phyloP scores from a whole-genome alignment of 2,113 vertebrate species.

The Ranitomeya imitator region DNA sequence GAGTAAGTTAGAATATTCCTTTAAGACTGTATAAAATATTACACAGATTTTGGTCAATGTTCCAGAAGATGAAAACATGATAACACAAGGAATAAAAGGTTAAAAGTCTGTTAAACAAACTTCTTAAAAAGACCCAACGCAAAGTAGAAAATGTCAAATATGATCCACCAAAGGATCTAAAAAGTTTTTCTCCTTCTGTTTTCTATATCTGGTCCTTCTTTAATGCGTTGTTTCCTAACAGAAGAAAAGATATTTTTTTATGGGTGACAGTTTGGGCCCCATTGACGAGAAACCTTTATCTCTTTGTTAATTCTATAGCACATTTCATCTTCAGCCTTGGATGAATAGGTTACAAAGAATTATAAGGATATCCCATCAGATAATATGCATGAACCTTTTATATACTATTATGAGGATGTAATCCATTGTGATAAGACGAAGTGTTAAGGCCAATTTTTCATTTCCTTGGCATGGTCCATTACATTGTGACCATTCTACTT shows the following conservation, averaged over 20 bases:
- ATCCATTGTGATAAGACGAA: constrained; percentile 76
- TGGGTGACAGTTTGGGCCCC: constrained; percentile 68
- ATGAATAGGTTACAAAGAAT: constrained; percentile 71
- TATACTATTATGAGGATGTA: constrained; percentile 74
- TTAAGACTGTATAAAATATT: constrained; percentile 68
- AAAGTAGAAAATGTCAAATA: constrained; percentile 71
- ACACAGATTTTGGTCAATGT: constrained; percentile 70
- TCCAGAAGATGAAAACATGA: constrained; percentile 73
- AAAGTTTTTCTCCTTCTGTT: constrained; percentile 70
- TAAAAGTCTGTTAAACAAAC: constrained; percentile 70
- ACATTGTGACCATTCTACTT: constrained; percentile 76
- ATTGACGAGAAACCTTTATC: constrained; percentile 73
- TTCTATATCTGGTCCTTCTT: constrained; percentile 70
- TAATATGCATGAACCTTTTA: constrained; percentile 76
- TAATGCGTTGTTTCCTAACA: constrained; percentile 72
- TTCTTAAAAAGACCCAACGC: constrained; percentile 71
- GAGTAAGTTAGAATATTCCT: constrained; percentile 66
- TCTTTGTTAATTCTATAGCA: constrained; percentile 74
- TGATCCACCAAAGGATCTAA: constrained; percentile 71
- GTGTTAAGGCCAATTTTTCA: constrained; percentile 67
- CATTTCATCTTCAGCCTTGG: constrained; percentile 74
- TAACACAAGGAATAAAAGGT: constrained; percentile 69
- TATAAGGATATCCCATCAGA: constrained; percentile 71
- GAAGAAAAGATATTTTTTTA: constrained; percentile 70
- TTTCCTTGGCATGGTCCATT: constrained; percentile 75